Conservation (phyloP, 2,888 invertebrate genomes). For the Drosophila algonquin region DNA sequence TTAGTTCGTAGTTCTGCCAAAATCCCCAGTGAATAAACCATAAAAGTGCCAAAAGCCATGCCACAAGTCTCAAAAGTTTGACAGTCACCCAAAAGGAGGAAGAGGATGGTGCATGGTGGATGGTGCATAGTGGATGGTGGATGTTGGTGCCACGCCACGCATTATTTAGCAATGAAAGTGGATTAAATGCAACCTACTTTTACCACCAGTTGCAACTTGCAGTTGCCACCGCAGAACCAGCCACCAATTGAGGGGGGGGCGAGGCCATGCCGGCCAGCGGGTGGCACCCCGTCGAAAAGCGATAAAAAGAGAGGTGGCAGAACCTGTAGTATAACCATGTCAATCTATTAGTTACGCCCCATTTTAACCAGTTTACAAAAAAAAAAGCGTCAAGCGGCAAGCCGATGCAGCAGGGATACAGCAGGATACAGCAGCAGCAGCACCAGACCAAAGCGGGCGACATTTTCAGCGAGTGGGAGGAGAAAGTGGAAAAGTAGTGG, state of each 20-base stretch:
- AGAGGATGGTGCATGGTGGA: conserved; percentile 37
- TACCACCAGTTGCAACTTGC: conserved; percentile 5
- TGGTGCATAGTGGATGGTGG: conserved; percentile 25
- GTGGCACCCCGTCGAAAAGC: conserved; percentile 20
- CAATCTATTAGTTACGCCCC: conserved; percentile 69
- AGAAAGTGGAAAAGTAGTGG: background rate
- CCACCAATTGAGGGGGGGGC: conserved; percentile 5
- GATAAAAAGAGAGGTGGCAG: background rate
- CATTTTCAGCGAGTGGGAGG: background rate
- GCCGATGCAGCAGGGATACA: conserved; percentile 25
- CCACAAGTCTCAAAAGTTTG: conserved; percentile 34
- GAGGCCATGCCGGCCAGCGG: conserved; percentile 20
- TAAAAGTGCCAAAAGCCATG: conserved; percentile 43
- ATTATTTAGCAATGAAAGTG: conserved; percentile 70
- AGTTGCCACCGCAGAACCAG: conserved; percentile 20
- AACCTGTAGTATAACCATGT: conserved; percentile 51
- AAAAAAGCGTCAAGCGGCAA: conserved; percentile 13
- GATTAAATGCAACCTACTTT: conserved; percentile 69
- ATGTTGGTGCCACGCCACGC: conserved; percentile 47
- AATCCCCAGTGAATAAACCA: conserved; percentile 50
- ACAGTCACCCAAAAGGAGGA: conserved; percentile 20
- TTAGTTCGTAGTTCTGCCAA: background rate
- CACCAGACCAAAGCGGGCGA: background rate
- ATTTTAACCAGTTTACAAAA: conserved; percentile 60
- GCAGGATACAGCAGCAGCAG: too few species aligned